A percentile compares a stretch with the other conserved stretches of the same genome.
phyloP scores from a whole-genome alignment of 1,140 invertebrate genomes.

The Hirudo medicinalis region DNA sequence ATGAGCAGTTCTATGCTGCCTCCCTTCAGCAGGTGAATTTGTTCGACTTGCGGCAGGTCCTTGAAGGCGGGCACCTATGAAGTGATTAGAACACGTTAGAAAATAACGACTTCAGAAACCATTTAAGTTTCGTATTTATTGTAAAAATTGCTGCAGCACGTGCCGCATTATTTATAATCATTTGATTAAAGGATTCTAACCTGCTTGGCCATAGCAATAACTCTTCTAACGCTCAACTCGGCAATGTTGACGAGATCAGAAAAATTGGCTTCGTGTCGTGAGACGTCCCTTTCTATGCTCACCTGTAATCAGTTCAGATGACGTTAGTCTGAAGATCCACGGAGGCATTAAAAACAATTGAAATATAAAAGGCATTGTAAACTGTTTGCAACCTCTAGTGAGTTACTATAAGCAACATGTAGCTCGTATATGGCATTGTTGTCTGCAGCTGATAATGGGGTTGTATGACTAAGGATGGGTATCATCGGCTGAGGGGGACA shows the following conservation, averaged over 20 bases:
- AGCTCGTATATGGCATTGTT: slow-evolving; percentile 35
- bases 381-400: slow-evolving; percentile 28
- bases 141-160: too few species aligned
- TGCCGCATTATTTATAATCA: not conserved
- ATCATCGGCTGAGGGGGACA: too few species aligned
- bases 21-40: slow-evolving; percentile 43
- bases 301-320: not conserved
- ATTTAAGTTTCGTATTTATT: too few species aligned
- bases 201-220: slow-evolving; percentile 43
- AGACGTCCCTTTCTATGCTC: slow-evolving; percentile 12
- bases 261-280: slow-evolving; percentile 27
- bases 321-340: not conserved
- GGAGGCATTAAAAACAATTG: not conserved
- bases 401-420: slow-evolving; percentile 34
- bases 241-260: slow-evolving; percentile 40
- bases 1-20: slow-evolving; percentile 46
- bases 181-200: slow-evolving; percentile 30
- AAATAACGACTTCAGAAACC: too few species aligned
- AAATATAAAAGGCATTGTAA: not conserved
- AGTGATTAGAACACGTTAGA: not conserved
- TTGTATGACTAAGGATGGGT: slow-evolving; percentile 27
- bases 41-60: slow-evolving; percentile 39
- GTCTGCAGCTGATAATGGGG: slow-evolving; percentile 33
- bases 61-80: slow-evolving; percentile 35
- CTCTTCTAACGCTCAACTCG: slow-evolving; percentile 39